phyloP scores from a whole-genome alignment of 1,140 invertebrate species.

The Procambarus clarkii region DNA sequence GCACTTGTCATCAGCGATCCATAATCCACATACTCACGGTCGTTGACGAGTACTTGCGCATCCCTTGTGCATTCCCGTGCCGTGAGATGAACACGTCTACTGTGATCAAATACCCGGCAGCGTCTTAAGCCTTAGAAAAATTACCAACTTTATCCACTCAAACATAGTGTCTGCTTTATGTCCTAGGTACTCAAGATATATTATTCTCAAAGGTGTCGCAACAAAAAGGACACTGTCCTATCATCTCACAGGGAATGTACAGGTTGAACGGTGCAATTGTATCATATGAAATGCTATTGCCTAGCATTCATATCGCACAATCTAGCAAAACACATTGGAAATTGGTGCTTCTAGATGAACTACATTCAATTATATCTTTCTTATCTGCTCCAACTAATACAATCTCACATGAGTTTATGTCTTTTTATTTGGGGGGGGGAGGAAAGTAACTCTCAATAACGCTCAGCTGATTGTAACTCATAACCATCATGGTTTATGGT shows the following conservation, averaged over 20 bases:
- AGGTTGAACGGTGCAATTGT: conserved; percentile 66
- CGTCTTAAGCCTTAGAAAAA: conserved; percentile 33
- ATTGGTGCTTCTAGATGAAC: conserved; percentile 32
- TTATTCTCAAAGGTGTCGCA: conserved; percentile 42
- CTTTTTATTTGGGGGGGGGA: too few species aligned
- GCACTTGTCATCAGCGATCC: conserved; percentile 19
- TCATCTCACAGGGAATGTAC: conserved; percentile 34
- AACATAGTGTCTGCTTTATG: conserved; percentile 20
- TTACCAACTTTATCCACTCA: conserved; percentile 47
- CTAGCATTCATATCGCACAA: conserved; percentile 55
- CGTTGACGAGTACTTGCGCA: neutral
- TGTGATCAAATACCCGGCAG: conserved; percentile 14
- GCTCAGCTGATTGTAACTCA: conserved; percentile 7
- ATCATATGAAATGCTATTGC: conserved; percentile 71
- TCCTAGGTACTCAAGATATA: conserved; percentile 32
- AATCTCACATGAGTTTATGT: conserved; percentile 16
- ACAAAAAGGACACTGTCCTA: conserved; percentile 40
- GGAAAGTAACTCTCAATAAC: neutral
- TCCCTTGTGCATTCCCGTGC: neutral
- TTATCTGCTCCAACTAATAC: conserved; percentile 24
- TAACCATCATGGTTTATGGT: conserved; percentile 28
- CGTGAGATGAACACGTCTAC: conserved; percentile 31
- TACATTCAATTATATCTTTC: conserved; percentile 59
- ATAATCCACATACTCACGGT: conserved; percentile 33
- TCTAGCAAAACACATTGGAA: conserved; percentile 41